These are phyloP conservation scores for Himantopus leucocephalus DNA, from an alignment of 2,113 vertebrate genomes.

Conservation along the genomic window DNA sequence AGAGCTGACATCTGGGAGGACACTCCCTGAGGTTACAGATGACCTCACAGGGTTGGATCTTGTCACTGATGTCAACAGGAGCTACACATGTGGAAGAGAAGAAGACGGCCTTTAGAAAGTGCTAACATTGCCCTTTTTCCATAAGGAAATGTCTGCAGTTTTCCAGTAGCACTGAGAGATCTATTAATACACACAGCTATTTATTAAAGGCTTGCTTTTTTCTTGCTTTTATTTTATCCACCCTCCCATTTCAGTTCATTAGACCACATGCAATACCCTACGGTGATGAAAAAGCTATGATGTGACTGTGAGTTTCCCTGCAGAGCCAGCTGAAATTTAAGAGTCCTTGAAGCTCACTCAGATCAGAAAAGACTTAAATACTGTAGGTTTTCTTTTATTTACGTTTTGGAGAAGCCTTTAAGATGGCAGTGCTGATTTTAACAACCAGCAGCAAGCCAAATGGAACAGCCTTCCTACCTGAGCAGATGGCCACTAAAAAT, in stretches of 20 bases:
- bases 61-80: background rate
- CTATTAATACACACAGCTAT: background rate
- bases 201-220: background rate
- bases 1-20: background rate
- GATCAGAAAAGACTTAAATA: background rate
- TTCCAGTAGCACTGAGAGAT: background rate
- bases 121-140: background rate
- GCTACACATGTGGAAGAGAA: background rate
- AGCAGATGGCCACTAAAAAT: constrained; percentile 36
- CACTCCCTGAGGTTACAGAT: background rate
- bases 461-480: constrained; percentile 12
- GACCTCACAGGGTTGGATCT: background rate
- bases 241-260: background rate
- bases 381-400: background rate
- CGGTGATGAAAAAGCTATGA: background rate
- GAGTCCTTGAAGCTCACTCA: background rate
- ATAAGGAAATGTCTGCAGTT: background rate
- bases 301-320: background rate
- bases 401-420: background rate
- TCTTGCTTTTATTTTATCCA: background rate
- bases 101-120: background rate
- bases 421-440: background rate
- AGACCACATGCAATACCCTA: background rate
- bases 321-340: background rate
- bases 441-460: background rate